Conservation (phyloP, 2,113 vertebrate genomes). For the Elgaria multicarinata region DNA sequence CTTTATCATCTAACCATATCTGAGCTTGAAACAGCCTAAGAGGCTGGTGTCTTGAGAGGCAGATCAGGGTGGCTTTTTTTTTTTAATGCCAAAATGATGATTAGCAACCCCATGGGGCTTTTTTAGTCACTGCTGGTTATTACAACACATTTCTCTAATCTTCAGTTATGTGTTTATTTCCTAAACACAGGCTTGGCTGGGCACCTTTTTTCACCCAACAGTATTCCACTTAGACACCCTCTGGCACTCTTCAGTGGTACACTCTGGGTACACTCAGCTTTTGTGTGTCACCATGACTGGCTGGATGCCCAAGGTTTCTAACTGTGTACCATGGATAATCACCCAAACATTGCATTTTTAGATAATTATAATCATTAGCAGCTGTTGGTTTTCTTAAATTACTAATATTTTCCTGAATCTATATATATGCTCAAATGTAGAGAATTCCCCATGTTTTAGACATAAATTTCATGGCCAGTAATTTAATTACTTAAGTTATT, state of each 20-base stretch:
- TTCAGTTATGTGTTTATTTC: not conserved
- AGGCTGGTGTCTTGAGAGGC: not conserved
- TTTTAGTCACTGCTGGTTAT: not conserved
- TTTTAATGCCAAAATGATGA: not conserved
- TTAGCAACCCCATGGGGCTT: not conserved
- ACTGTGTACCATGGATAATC: slow-evolving; percentile 1
- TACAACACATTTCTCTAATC: slow-evolving; percentile 18
- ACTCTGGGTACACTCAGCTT: slow-evolving; percentile 3
- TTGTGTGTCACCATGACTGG: slow-evolving; percentile 11
- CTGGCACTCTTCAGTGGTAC: not conserved
- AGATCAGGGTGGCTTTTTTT: not conserved
- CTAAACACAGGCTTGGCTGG: not conserved
- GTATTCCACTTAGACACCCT: not conserved
- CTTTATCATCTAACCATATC: not conserved
- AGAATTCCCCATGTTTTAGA: not conserved
- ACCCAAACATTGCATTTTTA: slow-evolving; percentile 25
- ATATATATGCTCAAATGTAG: slow-evolving; percentile 23
- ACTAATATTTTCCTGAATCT: slow-evolving; percentile 47
- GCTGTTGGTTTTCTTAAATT: slow-evolving; percentile 8
- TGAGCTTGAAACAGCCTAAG: not conserved
- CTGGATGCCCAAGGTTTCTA: not conserved
- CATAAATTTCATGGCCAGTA: not conserved
- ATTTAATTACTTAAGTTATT: not conserved
- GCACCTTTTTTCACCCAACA: not conserved
- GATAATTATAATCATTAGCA: slow-evolving; percentile 46